Evolutionary conservation across 2,888 invertebrate species (phyloP).

Genomic region (Acleris literana): DNA sequence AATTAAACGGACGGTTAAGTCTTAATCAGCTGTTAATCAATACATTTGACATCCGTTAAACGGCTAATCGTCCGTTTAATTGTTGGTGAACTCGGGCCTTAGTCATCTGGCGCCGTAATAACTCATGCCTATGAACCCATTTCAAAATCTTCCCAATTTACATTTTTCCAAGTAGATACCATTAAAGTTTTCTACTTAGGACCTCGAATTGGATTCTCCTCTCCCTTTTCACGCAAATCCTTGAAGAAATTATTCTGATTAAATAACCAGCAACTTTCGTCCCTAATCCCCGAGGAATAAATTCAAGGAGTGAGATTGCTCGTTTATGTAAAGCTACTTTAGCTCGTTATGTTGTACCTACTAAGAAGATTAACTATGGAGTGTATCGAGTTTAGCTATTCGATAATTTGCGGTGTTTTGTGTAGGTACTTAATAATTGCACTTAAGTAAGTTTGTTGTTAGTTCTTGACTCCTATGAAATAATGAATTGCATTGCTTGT

Average conservation of each 20-base stretch:
- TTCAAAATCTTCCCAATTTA: background rate
- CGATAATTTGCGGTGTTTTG: no score
- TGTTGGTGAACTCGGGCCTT: no score
- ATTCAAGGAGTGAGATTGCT: constrained; percentile 2
- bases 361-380: no score
- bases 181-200: background rate
- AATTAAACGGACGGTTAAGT: no score
- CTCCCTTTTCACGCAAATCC: constrained; percentile 12
- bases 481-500: no score
- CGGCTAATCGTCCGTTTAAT: no score
- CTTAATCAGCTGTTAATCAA: no score
- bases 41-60: no score
- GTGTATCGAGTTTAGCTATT: no score
- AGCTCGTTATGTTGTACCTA: background rate
- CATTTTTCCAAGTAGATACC: background rate
- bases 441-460: no score
- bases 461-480: no score
- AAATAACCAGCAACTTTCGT: constrained; percentile 22
- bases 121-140: background rate
- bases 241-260: constrained; percentile 19
- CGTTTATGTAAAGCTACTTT: background rate
- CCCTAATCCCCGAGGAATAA: constrained; percentile 14
- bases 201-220: constrained; percentile 5
- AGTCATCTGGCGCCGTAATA: background rate
- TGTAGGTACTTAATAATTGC: no score